phyloP scores from a whole-genome alignment of 92 coral and sea anemone species.

The Hydrozoanthus gracilis region DNA sequence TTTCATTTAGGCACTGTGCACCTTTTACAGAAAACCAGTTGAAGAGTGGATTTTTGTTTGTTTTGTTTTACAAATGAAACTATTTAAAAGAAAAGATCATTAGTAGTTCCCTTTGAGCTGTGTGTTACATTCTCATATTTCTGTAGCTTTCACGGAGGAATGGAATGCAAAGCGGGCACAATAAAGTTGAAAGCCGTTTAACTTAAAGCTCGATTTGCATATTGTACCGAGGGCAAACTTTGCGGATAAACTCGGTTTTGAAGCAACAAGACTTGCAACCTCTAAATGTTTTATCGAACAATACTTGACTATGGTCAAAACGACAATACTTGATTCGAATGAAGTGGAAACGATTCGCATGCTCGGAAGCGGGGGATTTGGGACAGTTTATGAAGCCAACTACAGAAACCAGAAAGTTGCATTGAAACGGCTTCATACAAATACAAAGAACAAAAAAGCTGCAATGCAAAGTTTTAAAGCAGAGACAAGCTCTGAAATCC shows the following conservation, averaged over 20 bases:
- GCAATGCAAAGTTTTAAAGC: constrained; percentile 97
- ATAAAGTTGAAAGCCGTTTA: no score
- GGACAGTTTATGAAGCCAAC: constrained; percentile 86
- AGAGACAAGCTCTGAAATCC: constrained; percentile 83
- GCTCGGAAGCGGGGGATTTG: constrained; percentile 96
- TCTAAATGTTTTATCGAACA: constrained; percentile 42
- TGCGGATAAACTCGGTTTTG: not conserved
- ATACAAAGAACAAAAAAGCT: constrained; percentile 94
- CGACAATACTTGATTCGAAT: constrained; percentile 69
- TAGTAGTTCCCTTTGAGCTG: no score
- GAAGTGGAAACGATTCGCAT: constrained; percentile 70
- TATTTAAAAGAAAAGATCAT: no score
- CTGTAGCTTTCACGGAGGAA: no score
- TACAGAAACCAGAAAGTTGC: constrained; percentile 82
- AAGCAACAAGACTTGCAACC: not conserved
- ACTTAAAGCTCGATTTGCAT: no score
- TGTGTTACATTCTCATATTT: no score
- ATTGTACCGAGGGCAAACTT: no score
- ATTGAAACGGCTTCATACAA: constrained; percentile 89
- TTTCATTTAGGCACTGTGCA: no score
- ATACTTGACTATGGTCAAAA: constrained; percentile 31
- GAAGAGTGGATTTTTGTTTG: no score
- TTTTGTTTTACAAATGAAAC: no score
- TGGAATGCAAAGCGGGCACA: no score
- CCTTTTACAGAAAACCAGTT: no score